A percentile compares a stretch with the other conserved stretches of the same genome.
Evolutionary conservation across 2,888 invertebrate species (phyloP).

Genomic region (Polyommatus iphigenia): DNA sequence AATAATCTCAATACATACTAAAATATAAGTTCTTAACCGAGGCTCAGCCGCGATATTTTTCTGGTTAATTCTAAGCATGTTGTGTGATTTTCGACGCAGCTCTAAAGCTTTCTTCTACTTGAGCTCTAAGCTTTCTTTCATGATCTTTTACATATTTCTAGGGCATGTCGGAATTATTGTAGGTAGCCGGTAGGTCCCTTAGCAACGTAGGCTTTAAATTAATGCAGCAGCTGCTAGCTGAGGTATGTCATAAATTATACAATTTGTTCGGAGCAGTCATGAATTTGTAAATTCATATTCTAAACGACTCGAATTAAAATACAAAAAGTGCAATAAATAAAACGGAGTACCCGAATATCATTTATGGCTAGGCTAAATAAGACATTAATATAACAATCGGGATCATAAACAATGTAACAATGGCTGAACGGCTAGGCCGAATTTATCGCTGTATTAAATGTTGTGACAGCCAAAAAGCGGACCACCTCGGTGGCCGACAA

Average conservation of each 20-base stretch:
- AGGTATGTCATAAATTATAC: constrained; percentile 13
- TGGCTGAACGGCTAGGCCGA: constrained; percentile 44
- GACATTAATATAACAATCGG: constrained; percentile 29
- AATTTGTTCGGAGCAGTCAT: constrained; percentile 7
- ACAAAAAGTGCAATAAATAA: constrained; percentile 21
- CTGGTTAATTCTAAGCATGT: background rate
- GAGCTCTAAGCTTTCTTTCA: background rate
- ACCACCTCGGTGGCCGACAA: constrained; percentile 67
- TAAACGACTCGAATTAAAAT: constrained; percentile 16
- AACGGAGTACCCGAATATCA: constrained; percentile 45
- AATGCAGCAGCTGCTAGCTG: constrained; percentile 1
- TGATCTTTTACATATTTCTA: background rate
- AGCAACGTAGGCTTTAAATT: background rate
- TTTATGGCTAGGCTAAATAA: constrained; percentile 14
- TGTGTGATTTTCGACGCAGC: background rate
- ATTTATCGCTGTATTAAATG: constrained; percentile 62
- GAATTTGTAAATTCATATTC: constrained; percentile 17
- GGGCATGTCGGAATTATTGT: background rate
- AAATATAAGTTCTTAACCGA: too few species aligned
- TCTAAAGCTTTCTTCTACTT: background rate
- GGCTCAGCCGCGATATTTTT: background rate
- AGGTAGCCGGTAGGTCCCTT: background rate
- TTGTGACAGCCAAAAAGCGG: constrained; percentile 63
- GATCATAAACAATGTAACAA: constrained; percentile 27
- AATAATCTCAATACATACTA: too few species aligned